A percentile compares a stretch with the other conserved stretches of the same genome.
Conservation (phyloP, 1,140 invertebrate species). For the Metaphire vulgaris region DNA sequence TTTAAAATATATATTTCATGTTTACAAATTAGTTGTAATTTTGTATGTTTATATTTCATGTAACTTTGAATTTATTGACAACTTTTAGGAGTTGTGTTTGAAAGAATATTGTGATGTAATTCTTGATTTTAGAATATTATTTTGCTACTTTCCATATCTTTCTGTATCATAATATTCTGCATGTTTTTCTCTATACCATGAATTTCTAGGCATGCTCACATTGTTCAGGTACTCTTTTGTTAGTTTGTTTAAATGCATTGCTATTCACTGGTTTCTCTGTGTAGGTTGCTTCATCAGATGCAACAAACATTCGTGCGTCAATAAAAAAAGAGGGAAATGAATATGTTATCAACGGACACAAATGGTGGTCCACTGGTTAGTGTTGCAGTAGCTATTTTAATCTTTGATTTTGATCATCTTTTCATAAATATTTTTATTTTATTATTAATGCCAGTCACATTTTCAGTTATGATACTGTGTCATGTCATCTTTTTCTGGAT, state of each 20-base stretch:
- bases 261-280: background rate
- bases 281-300: constrained; percentile 54
- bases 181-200: no score
- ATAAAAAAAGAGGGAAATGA: constrained; percentile 49
- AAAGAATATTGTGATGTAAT: no score
- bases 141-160: no score
- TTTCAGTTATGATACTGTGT: background rate
- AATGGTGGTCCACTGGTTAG: constrained; percentile 54
- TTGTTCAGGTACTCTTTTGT: no score
- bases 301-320: constrained; percentile 53
- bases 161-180: no score
- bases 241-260: background rate
- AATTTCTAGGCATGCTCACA: background rate
- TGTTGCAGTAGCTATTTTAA: no score
- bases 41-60: background rate
- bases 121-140: no score
- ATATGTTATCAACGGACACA: constrained; percentile 53
- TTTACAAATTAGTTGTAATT: background rate
- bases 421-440: constrained; percentile 3
- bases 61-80: no score
- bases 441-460: background rate
- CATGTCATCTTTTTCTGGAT: background rate
- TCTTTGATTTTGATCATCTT: background rate
- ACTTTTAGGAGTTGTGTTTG: no score
- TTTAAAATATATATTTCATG: background rate